Conservation (phyloP, 1,140 invertebrate genomes). For the Aporrectodea caliginosa region DNA sequence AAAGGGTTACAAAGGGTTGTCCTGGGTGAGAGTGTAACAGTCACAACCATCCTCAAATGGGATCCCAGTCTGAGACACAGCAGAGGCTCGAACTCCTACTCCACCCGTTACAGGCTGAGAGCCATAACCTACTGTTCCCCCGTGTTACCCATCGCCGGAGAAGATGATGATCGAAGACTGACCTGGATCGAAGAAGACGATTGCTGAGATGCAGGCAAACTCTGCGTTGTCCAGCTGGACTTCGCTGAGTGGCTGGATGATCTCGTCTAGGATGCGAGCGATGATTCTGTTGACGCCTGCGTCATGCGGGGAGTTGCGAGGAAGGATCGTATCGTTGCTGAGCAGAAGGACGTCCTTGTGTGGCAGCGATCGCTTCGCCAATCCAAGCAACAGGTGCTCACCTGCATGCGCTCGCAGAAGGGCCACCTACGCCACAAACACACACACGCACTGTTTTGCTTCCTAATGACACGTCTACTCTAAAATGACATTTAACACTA, state of each 20-base stretch:
- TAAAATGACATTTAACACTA: too few species aligned
- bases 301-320: conserved; percentile 44
- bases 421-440: conserved; percentile 68
- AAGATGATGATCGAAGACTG: too few species aligned
- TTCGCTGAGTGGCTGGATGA: conserved; percentile 84
- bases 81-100: background rate
- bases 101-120: background rate
- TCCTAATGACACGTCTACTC: too few species aligned
- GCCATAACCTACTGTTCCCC: too few species aligned
- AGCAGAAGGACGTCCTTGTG: conserved; percentile 84
- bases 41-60: background rate
- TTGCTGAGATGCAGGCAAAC: conserved; percentile 93
- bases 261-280: conserved; percentile 83
- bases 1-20: background rate
- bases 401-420: conserved; percentile 89
- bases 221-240: conserved; percentile 94
- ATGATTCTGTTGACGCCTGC: conserved; percentile 48
- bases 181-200: conserved; percentile 93
- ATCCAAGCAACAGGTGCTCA: conserved; percentile 86
- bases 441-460: too few species aligned
- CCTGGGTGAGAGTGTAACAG: background rate
- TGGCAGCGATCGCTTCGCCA: conserved; percentile 86
- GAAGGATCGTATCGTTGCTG: conserved; percentile 90
- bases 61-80: background rate
- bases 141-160: too few species aligned